These are phyloP conservation scores for Brachypalpus laphriformis DNA, from an alignment of 2,888 invertebrate genomes.

Conservation along the genomic window DNA sequence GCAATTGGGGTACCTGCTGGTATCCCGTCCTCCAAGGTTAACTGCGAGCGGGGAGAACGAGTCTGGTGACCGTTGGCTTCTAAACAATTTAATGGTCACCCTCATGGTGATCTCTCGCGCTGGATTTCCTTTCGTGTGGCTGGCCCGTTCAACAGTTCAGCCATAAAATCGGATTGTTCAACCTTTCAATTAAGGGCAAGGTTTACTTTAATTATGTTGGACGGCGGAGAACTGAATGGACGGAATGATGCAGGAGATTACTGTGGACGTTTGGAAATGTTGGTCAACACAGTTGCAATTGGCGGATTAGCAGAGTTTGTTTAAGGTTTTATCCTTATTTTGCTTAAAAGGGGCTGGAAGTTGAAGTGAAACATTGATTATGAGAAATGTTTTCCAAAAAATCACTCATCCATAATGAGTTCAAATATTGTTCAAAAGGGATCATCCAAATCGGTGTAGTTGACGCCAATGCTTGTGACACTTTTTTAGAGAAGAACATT, in stretches of 20 bases:
- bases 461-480: too few species aligned
- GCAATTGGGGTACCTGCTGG: not conserved
- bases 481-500: too few species aligned
- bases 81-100: conserved; percentile 36
- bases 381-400: too few species aligned
- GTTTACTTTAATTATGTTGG: conserved; percentile 39
- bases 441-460: too few species aligned
- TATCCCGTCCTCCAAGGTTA: conserved; percentile 22
- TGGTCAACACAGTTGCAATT: not conserved
- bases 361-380: too few species aligned
- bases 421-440: too few species aligned
- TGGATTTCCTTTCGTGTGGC: not conserved
- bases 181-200: conserved; percentile 38
- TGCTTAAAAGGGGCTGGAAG: too few species aligned
- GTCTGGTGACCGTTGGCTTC: not conserved
- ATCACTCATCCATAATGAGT: too few species aligned
- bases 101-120: conserved; percentile 4
- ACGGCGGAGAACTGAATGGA: too few species aligned
- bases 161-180: conserved; percentile 25
- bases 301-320: too few species aligned
- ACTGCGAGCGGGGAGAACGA: conserved; percentile 13
- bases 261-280: not conserved
- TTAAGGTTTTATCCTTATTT: too few species aligned
- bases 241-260: not conserved
- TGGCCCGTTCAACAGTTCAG: conserved; percentile 5